Evolutionary conservation across 2,888 invertebrate genomes (phyloP).

Genomic region (Clitarchus hookeri): DNA sequence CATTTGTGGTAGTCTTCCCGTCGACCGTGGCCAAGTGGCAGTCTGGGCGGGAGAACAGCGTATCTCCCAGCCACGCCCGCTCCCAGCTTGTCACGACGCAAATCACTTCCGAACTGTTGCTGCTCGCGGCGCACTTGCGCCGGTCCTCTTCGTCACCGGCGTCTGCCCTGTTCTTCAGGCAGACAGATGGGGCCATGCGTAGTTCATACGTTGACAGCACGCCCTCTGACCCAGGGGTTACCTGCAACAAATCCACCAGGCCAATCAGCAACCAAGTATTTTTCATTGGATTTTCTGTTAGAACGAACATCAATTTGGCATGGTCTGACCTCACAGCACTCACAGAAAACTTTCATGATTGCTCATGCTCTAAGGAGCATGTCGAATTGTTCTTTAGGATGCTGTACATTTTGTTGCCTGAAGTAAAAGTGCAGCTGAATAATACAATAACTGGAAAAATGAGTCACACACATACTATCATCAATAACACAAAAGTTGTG

Average conservation of each 20-base stretch:
- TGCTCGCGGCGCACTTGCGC: constrained; percentile 23
- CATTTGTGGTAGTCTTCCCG: background rate
- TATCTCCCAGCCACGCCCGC: constrained; percentile 58
- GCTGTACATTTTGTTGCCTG: no score
- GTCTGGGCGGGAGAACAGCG: constrained; percentile 26
- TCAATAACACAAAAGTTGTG: no score
- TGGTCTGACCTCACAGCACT: no score
- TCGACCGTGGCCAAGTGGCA: background rate
- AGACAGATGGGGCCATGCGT: constrained; percentile 37
- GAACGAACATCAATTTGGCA: background rate
- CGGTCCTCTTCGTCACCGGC: constrained; percentile 29
- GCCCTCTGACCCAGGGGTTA: constrained; percentile 41
- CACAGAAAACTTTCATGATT: no score
- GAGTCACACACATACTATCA: no score
- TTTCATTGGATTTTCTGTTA: no score
- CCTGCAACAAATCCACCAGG: constrained; percentile 26
- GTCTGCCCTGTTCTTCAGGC: constrained; percentile 35
- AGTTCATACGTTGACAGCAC: constrained; percentile 34
- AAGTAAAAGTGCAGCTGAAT: no score
- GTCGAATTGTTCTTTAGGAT: no score
- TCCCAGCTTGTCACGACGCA: constrained; percentile 63
- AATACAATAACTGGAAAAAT: no score
- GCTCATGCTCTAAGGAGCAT: no score
- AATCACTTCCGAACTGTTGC: background rate
- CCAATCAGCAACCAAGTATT: no score